A percentile compares a stretch with the other conserved stretches of the same genome.
phyloP scores from a whole-genome alignment of 2,113 vertebrate species.

The Dipodomys ordii region DNA sequence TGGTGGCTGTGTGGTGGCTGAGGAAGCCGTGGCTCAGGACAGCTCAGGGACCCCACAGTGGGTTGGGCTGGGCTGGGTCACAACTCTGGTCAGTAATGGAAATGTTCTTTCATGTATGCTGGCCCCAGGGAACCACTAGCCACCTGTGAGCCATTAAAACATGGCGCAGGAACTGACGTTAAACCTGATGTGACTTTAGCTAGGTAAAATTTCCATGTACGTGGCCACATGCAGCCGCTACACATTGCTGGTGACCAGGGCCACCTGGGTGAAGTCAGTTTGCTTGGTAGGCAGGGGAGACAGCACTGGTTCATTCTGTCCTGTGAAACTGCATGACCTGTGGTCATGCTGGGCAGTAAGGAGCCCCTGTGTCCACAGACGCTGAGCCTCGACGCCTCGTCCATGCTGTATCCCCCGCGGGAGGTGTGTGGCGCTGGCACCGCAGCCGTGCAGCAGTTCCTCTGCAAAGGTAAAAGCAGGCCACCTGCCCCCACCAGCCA shows the following conservation, averaged over 20 bases:
- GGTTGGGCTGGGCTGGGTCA: not conserved
- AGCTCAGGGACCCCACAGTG: not conserved
- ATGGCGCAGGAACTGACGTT: not conserved
- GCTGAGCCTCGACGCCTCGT: slow-evolving; percentile 89
- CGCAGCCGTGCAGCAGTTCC: slow-evolving; percentile 92
- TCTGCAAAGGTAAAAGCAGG: slow-evolving; percentile 90
- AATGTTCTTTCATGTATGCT: not conserved
- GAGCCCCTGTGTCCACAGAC: slow-evolving; percentile 85
- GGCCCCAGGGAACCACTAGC: accelerated
- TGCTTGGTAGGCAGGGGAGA: not conserved
- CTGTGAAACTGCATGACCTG: not conserved
- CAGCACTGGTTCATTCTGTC: too few relatives aligned
- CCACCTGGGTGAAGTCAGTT: not conserved
- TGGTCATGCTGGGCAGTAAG: accelerated
- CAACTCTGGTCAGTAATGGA: too few relatives aligned
- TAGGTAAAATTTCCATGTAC: not conserved
- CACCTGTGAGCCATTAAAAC: not conserved
- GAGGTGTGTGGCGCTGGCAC: slow-evolving; percentile 91
- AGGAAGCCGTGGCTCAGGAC: not conserved
- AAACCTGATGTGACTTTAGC: not conserved
- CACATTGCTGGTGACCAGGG: not conserved
- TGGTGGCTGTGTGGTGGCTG: not conserved
- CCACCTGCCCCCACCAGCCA: not conserved
- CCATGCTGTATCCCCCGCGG: slow-evolving; percentile 91
- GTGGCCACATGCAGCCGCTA: not conserved